A percentile compares a stretch with the other conserved stretches of the same genome.
These are phyloP conservation scores for Nesogale talazaci DNA, from an alignment of 2,113 vertebrate genomes.

Conservation along the genomic window DNA sequence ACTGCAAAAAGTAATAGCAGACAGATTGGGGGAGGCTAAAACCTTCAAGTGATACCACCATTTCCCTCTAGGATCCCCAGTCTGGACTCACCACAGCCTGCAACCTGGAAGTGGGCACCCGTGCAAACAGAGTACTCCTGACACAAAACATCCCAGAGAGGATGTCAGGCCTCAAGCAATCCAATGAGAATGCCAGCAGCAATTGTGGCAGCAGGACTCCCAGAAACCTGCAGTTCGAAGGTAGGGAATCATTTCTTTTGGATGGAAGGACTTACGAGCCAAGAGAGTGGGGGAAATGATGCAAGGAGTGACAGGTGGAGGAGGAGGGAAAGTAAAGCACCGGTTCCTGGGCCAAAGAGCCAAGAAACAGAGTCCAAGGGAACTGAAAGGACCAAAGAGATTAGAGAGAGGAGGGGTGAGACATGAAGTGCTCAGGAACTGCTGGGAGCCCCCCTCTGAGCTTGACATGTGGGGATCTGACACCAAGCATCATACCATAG, in stretches of 20 bases:
- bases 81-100: not conserved
- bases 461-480: not conserved
- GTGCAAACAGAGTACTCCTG: not conserved
- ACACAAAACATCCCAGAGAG: not conserved
- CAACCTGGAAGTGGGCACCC: not conserved
- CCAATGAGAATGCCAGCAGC: not conserved
- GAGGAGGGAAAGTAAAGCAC: not conserved
- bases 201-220: not conserved
- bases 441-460: not conserved
- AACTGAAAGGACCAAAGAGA: not conserved
- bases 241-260: too few species aligned
- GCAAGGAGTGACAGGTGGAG: not conserved
- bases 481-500: not conserved
- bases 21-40: not conserved
- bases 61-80: not conserved
- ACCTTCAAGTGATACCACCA: not conserved
- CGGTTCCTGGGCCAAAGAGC: not conserved
- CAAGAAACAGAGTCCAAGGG: not conserved
- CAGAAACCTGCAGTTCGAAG: not conserved
- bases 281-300: not conserved
- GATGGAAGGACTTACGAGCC: too few species aligned
- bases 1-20: slow-evolving; percentile 1
- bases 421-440: not conserved
- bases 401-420: not conserved
- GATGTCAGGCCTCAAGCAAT: not conserved